Base-by-base conservation (phyloP, 2,797 vertebrate species). In the Alectoris magna region DNA sequence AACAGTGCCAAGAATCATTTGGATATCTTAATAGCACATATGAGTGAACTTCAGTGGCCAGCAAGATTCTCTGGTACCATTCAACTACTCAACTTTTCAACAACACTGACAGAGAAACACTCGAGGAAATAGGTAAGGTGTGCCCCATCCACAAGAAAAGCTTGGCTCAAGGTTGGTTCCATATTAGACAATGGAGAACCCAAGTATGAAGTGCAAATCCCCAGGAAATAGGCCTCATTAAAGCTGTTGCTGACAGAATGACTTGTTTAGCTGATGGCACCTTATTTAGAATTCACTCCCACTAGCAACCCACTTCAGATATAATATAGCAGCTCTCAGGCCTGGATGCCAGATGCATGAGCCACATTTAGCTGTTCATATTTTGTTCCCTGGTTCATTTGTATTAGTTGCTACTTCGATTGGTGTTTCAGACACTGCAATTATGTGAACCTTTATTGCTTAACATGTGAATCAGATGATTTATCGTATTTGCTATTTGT, bases 231-330 rank as follows among this genome's bases (percentile, higher is more conserved):
- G 55, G 23, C 14, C 51, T 92, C 51, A 59, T 86, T 92, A 94
- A 75, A 86, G 72, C 79, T 70, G 63, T n/a, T 88, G 82, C 59
- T 88, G 83, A 83, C 48, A 90, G 85, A 90, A 92, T 0, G 3
- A 86, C 83, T 90, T 86, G 60, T 90, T 92, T 84, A 72, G 87
- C 70, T 93, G 87, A 88, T 68, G 63, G 70, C 51, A 81, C 29
- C 79, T 94, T 92, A 92, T 91, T 94, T 90, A 92, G 59, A 89
- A 91, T 84, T 93, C 67, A 78, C 67, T 94, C 79, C 70, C 73
- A 88, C 77, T 44, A 70, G 76, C 67, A 93, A 70, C 8, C 51
- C 79, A 58, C 94, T 94, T 95, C 84, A 81, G 46, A 91, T 87
- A 85, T 10, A 31, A 87, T 78, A 87, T 4, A 91, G 69, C 62